Base-by-base conservation (phyloP, 1,140 invertebrate species). In the Tetragonula clypearis region DNA sequence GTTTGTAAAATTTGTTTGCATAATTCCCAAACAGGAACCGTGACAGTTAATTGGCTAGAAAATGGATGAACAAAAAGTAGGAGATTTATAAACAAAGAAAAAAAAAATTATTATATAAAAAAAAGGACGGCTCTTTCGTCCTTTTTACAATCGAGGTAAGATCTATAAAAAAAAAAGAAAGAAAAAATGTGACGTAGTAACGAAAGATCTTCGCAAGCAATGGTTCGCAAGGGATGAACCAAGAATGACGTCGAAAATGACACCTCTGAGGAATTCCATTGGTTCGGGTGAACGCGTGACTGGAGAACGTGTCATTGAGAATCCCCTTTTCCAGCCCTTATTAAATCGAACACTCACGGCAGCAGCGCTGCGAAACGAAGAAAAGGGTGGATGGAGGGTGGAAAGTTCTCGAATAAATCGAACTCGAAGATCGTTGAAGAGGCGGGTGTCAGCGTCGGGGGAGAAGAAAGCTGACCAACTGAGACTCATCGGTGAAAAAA, bases 381-480 rank as follows among this genome's bases (percentile, higher is more conserved):
- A 49, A 75, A 81, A 53, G 1, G 1, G 23, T 4, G 23, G 21
- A 12, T 8, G 11, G 9, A 23, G 66, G 49, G 19, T 78, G 72
- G 75, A 88, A 87, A 86, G 85, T 88, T 90, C 55, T 85, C 83
- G 79, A 86, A 89, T 89, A 92, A 92, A 93, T 92, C 88, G 89
- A 91, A 93, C 90, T 79, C 85, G 49, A 78, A 65, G 53, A 66
- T 53, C 68, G 66, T 15, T 49, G 69, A 49, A 81, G 84, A 56
- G 62, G 73, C 62, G 81, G 84, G 71, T 68, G 79, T 60, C 80
- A 68, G 66, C 66, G 65, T 71, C 65, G 79, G 62, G 79, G 69
- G 9, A 41, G 41, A 66, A 19, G 76, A 78, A 81, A 86, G 79
- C 85, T 87, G 84, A 87, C 83, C 76, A 65, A 26, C 60, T 26